Evolutionary conservation across 2,113 vertebrate genomes (phyloP).

Genomic region (Piaya cayana): DNA sequence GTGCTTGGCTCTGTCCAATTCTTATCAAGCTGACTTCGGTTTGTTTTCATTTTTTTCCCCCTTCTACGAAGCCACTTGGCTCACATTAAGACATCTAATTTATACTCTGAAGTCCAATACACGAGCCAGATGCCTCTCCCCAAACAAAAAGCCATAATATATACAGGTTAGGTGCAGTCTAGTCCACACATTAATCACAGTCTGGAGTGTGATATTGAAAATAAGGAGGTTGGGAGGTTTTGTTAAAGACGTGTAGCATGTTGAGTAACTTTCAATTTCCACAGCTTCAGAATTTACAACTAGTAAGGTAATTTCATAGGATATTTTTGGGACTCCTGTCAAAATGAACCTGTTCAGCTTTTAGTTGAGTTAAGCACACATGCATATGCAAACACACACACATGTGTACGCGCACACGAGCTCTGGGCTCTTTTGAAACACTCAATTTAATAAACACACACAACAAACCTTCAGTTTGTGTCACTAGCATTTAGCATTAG

Average conservation of each 20-base stretch:
- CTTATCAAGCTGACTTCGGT: not conserved
- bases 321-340: not conserved
- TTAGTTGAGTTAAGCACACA: not conserved
- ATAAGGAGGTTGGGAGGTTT: not conserved
- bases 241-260: not conserved
- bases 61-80: not conserved
- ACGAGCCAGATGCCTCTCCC: not conserved
- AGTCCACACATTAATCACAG: not conserved
- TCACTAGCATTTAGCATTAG: not conserved
- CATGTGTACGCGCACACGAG: not conserved
- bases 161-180: not conserved
- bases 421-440: not conserved
- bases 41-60: not conserved
- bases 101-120: not conserved
- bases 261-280: not conserved
- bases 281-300: not conserved
- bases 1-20: not conserved
- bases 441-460: not conserved
- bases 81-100: not conserved
- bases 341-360: not conserved
- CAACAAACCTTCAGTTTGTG: not conserved
- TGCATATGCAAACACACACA: not conserved
- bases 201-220: not conserved
- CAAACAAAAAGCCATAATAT: not conserved
- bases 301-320: not conserved